Percentiles rank a stretch among this genome's conserved stretches.
Conservation (phyloP, 2,113 vertebrate genomes). For the Peucedramus taeniatus region DNA sequence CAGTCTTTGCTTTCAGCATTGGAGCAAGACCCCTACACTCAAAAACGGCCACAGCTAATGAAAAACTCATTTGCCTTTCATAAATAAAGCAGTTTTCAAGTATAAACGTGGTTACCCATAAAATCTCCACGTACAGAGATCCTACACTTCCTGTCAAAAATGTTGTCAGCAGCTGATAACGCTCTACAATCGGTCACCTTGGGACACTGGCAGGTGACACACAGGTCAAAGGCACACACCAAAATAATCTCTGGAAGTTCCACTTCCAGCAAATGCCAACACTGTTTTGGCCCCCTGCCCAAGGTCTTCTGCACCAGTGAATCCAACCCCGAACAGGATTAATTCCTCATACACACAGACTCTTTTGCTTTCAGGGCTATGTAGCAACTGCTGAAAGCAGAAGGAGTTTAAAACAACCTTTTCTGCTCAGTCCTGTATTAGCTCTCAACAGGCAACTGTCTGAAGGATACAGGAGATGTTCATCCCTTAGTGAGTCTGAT, state of each 20-base stretch:
- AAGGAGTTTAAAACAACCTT: neutral
- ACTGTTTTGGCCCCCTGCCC: conserved; percentile 21
- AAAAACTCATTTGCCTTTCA: neutral
- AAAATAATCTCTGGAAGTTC: conserved; percentile 6
- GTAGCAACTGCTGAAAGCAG: neutral
- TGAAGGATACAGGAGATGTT: neutral
- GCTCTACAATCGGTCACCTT: neutral
- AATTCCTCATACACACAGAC: neutral
- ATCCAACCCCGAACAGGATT: conserved; percentile 16
- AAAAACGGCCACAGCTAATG: neutral
- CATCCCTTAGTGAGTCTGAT: neutral
- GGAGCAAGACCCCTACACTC: neutral
- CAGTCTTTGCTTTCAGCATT: neutral
- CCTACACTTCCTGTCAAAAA: neutral
- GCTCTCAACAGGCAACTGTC: neutral
- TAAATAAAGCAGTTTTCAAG: neutral
- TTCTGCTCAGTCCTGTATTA: neutral
- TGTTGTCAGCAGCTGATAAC: neutral
- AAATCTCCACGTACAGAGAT: neutral
- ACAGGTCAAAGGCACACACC: neutral
- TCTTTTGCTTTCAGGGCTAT: neutral
- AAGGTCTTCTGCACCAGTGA: conserved; percentile 41
- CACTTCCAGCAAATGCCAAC: conserved; percentile 34
- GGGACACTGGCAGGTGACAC: neutral
- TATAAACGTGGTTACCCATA: neutral